These are phyloP conservation scores for Amphiura filiformis DNA, from an alignment of 35 echinoderm and acorn worm species.

Conservation along the genomic window DNA sequence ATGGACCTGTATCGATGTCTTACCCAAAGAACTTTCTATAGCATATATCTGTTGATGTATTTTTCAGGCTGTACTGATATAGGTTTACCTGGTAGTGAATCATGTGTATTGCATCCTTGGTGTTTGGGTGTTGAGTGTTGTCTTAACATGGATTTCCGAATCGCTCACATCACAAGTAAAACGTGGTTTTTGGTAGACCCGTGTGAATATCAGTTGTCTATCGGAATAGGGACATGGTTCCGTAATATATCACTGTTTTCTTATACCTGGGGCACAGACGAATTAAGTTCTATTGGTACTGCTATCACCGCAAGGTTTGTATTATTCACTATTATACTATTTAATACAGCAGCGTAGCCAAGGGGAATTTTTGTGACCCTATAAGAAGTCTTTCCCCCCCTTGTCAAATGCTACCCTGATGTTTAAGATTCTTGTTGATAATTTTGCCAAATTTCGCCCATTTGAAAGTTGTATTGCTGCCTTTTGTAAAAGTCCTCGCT, in stretches of 20 bases:
- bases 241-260: conserved; percentile 30
- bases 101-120: not conserved
- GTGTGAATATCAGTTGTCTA: conserved; percentile 7
- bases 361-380: not conserved
- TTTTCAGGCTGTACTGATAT: not conserved
- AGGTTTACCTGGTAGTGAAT: not conserved
- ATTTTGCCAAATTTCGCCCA: not conserved
- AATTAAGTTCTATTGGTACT: not conserved
- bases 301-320: not conserved
- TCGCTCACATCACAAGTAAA: not conserved
- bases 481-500: not conserved
- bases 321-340: not conserved
- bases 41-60: no score
- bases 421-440: not conserved
- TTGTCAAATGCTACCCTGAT: not conserved
- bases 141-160: not conserved
- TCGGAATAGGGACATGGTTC: conserved; percentile 24
- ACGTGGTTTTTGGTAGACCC: conserved; percentile 25
- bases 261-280: not conserved
- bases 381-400: not conserved
- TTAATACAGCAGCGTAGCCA: not conserved
- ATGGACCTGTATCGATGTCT: no score
- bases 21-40: no score
- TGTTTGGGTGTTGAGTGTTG: conserved; percentile 31
- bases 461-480: no score